These are phyloP conservation scores for Lacanobia oleracea DNA, from an alignment of 2,888 invertebrate species.

Conservation along the genomic window DNA sequence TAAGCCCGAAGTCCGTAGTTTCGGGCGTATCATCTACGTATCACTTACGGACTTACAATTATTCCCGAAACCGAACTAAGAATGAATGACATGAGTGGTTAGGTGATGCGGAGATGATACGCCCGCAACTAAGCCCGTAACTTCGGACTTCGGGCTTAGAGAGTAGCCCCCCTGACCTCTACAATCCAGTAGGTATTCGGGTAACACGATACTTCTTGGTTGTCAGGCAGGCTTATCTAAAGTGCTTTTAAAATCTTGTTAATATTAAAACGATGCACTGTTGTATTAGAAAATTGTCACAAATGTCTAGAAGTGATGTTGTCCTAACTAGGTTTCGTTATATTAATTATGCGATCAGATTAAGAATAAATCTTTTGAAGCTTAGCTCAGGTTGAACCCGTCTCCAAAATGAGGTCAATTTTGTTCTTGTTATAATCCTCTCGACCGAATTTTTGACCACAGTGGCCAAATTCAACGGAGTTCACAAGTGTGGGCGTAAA, in stretches of 20 bases:
- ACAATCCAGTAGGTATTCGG: neutral
- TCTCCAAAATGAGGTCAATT: neutral
- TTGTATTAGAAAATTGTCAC: slow-evolving; percentile 58
- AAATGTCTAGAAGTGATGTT: slow-evolving; percentile 21
- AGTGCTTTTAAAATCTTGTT: slow-evolving; percentile 20
- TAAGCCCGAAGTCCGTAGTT: no score
- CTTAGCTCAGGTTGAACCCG: neutral
- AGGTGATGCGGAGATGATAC: no score
- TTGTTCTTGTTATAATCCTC: neutral
- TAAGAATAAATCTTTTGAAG: neutral
- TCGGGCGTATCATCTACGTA: no score
- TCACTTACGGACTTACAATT: no score
- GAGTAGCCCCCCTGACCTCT: no score
- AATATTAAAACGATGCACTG: slow-evolving; percentile 43
- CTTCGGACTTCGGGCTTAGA: no score
- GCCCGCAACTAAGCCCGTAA: no score
- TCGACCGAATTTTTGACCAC: neutral
- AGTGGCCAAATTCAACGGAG: neutral
- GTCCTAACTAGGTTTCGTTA: neutral
- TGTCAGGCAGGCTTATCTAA: neutral
- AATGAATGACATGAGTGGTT: no score
- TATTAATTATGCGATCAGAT: neutral
- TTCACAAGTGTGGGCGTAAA: neutral
- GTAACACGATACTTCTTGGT: neutral
- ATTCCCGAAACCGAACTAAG: no score